Percentiles rank a stretch among this genome's conserved stretches.
Conservation (phyloP, 2,888 invertebrate species). For the Escarpia spicata region DNA sequence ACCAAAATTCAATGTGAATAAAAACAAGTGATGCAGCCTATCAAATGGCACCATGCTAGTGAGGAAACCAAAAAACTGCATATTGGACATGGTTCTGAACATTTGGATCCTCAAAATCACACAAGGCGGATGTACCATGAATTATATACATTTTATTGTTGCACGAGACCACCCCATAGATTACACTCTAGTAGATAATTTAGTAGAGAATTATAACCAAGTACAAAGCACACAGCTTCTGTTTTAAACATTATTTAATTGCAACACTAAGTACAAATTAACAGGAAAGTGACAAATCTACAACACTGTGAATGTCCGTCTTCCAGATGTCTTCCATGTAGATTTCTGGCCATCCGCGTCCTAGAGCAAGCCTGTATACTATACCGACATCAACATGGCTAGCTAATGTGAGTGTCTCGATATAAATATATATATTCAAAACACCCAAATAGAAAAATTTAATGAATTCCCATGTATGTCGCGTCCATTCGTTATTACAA, state of each 20-base stretch:
- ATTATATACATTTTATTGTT: no score
- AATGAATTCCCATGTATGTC: neutral
- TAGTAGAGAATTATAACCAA: neutral
- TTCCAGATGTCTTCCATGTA: neutral
- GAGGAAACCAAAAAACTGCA: no score
- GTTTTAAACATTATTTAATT: neutral
- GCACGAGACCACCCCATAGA: neutral
- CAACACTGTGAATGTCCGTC: neutral
- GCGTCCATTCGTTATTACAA: neutral
- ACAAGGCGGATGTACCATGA: no score
- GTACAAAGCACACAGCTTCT: neutral
- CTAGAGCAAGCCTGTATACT: neutral
- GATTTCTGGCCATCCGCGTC: neutral
- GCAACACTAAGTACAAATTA: neutral
- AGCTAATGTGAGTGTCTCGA: neutral
- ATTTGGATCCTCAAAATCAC: no score
- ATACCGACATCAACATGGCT: neutral
- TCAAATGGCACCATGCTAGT: no score
- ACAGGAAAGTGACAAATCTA: neutral
- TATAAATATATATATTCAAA: neutral
- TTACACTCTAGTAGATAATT: no score
- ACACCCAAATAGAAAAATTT: neutral
- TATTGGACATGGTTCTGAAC: no score
- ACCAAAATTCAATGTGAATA: no score
- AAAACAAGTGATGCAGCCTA: no score